Conservation (phyloP, 2,797 vertebrate species). For the Helicolenus hilgendorfi region DNA sequence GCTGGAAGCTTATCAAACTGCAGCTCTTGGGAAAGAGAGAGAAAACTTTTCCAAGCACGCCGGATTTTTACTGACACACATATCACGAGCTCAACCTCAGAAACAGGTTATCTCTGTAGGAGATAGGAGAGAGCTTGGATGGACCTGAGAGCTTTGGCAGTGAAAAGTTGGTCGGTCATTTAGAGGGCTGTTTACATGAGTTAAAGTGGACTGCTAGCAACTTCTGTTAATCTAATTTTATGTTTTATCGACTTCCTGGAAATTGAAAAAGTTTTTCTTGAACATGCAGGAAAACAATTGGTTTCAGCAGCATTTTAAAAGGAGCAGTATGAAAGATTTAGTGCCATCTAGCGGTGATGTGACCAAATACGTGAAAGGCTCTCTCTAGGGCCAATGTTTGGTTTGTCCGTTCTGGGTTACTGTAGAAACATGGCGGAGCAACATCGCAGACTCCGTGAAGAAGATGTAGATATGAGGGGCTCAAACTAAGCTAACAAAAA, state of each 20-base stretch:
- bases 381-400: too few relatives aligned
- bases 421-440: too few relatives aligned
- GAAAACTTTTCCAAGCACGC: conserved; percentile 62
- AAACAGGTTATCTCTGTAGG: conserved; percentile 29
- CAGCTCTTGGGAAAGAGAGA: conserved; percentile 51
- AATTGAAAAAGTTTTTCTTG: background rate
- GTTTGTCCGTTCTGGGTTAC: too few relatives aligned
- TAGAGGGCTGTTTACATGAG: conserved; percentile 8
- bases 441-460: too few relatives aligned
- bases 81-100: conserved; percentile 30
- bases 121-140: conserved; percentile 15
- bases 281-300: background rate
- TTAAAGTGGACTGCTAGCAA: background rate
- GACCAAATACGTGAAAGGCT: too few relatives aligned
- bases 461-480: too few relatives aligned
- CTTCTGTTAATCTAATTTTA: background rate
- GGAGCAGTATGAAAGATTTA: background rate
- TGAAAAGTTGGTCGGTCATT: conserved; percentile 33
- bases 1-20: conserved; percentile 69
- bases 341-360: too few relatives aligned
- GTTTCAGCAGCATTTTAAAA: background rate
- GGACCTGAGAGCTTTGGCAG: background rate
- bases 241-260: background rate
- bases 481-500: too few relatives aligned
- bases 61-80: conserved; percentile 61